phyloP scores from a whole-genome alignment of 2,113 vertebrate species.

The Megaceryle maxima region DNA sequence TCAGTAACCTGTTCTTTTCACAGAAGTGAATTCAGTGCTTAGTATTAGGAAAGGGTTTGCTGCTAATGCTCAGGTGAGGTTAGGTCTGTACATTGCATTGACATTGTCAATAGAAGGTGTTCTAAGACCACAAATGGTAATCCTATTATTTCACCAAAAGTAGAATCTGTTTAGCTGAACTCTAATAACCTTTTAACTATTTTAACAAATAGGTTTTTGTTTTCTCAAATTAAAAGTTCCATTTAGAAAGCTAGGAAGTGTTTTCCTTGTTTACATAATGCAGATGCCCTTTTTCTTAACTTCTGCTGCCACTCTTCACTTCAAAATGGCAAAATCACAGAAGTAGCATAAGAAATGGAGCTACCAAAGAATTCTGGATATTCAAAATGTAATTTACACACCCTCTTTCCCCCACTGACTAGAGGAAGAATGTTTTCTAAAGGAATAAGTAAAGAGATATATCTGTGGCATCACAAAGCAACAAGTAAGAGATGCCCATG shows the following conservation, averaged over 20 bases:
- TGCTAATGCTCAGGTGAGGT: background rate
- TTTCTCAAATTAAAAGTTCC: background rate
- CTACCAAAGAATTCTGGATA: background rate
- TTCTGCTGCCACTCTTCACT: background rate
- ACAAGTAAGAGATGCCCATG: background rate
- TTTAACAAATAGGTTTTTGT: background rate
- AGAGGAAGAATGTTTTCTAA: background rate
- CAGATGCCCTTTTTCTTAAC: background rate
- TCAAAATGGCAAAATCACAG: background rate
- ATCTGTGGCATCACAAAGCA: background rate
- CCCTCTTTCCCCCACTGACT: background rate
- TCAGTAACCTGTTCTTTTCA: background rate
- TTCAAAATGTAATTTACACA: background rate
- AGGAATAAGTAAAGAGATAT: background rate
- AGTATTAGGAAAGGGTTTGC: background rate
- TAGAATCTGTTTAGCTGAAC: background rate
- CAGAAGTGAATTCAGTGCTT: background rate
- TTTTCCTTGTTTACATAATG: background rate
- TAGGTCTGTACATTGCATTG: background rate
- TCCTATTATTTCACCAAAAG: background rate
- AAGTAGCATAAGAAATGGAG: background rate
- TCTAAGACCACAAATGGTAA: background rate
- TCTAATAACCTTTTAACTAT: background rate
- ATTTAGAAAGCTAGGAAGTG: background rate
- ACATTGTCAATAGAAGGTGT: rapidly evolving